Conservation (phyloP, 2,113 vertebrate genomes). For the Theristicus caerulescens region DNA sequence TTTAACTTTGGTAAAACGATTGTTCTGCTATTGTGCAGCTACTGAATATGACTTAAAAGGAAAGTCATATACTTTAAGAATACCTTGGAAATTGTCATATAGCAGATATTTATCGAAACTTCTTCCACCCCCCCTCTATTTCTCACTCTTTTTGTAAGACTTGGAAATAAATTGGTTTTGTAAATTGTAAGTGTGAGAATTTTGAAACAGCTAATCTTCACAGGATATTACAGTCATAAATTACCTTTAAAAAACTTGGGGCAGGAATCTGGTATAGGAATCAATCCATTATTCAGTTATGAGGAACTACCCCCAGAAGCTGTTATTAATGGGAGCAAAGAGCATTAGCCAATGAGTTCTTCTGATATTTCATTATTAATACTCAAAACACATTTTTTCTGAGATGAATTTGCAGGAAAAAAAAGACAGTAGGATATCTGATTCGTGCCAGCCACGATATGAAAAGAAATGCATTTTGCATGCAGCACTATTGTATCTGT, state of each 20-base stretch:
- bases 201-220: constrained; percentile 17
- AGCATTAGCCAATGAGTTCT: neutral
- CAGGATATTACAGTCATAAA: constrained; percentile 21
- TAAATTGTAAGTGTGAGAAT: neutral
- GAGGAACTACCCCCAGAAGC: neutral
- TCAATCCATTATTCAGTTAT: neutral
- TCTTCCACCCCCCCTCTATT: neutral
- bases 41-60: neutral
- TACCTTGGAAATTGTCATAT: neutral
- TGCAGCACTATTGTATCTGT: neutral
- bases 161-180: neutral
- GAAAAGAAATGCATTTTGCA: constrained; percentile 28
- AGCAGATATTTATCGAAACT: neutral
- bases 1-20: neutral
- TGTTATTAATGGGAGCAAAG: neutral
- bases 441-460: neutral
- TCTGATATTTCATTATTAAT: neutral
- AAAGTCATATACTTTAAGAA: neutral
- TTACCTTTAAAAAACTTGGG: neutral
- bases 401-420: neutral
- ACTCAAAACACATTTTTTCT: neutral
- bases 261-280: neutral
- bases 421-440: neutral
- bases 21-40: neutral
- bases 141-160: neutral